Conservation (phyloP, 2,797 vertebrate species). For the Borostomias antarcticus region DNA sequence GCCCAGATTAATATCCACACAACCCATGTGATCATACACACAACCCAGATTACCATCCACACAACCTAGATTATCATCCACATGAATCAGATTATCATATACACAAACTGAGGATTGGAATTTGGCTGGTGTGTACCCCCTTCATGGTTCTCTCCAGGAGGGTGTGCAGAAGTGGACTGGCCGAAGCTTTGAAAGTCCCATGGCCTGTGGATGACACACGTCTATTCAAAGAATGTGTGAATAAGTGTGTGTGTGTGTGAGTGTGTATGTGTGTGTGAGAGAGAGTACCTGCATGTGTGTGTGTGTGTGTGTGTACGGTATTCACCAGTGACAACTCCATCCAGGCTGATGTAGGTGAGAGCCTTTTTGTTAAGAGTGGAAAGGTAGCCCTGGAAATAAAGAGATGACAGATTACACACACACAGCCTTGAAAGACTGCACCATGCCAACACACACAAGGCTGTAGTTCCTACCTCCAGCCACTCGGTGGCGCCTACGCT, state of each 20-base stretch:
- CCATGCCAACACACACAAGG: no score
- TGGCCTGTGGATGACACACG: slow-evolving; percentile 68
- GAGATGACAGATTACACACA: slow-evolving; percentile 7
- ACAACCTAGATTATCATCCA: neutral
- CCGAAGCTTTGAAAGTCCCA: slow-evolving; percentile 76
- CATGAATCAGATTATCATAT: neutral
- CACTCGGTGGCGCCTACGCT: slow-evolving; percentile 92
- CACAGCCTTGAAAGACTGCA: neutral
- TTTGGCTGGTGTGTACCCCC: slow-evolving; percentile 48
- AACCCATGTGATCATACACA: neutral
- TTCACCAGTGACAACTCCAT: slow-evolving; percentile 85
- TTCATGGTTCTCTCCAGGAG: slow-evolving; percentile 79
- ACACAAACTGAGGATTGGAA: no score
- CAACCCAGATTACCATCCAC: neutral
- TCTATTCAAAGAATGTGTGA: neutral
- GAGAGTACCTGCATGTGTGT: no score
- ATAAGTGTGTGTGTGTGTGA: neutral
- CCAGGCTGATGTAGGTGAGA: slow-evolving; percentile 89
- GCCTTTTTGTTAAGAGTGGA: slow-evolving; percentile 81
- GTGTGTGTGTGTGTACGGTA: neutral
- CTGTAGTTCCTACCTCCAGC: slow-evolving; percentile 83
- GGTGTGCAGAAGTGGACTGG: slow-evolving; percentile 84
- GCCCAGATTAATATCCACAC: no score
- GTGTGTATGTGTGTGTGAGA: neutral
- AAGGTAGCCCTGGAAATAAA: slow-evolving; percentile 80